Evolutionary conservation across 2,888 invertebrate genomes (phyloP).

Genomic region (Calliscelio sp.): DNA sequence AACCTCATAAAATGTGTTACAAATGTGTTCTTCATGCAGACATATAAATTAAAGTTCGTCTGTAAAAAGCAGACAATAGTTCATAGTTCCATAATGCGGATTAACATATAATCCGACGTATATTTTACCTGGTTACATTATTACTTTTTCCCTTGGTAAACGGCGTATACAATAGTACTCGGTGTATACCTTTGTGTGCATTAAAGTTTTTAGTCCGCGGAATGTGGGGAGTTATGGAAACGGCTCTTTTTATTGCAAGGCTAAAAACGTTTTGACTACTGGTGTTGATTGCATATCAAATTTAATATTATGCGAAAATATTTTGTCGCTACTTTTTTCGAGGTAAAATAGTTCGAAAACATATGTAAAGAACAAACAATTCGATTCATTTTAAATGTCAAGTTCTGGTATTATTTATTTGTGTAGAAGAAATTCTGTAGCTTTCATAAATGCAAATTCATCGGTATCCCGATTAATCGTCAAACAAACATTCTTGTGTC

Average conservation of each 20-base stretch:
- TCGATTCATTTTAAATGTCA: not conserved
- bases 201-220: not conserved
- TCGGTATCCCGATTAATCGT: conserved; percentile 23
- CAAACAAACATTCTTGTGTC: conserved; percentile 31
- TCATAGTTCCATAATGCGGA: no score
- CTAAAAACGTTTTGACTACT: not conserved
- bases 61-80: no score
- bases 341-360: no score
- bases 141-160: no score
- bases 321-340: no score
- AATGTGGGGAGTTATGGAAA: not conserved
- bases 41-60: no score
- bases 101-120: no score
- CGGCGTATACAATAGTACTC: no score
- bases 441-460: conserved; percentile 24
- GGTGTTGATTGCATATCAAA: not conserved
- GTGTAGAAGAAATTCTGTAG: no score
- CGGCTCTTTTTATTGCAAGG: not conserved
- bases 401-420: not conserved
- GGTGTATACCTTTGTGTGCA: not conserved
- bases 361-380: not conserved
- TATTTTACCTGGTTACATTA: no score
- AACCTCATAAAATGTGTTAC: no score
- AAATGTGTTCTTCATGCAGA: no score
- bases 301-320: not conserved